Conservation (phyloP, 1,140 invertebrate genomes). For the Listronotus bonariensis region DNA sequence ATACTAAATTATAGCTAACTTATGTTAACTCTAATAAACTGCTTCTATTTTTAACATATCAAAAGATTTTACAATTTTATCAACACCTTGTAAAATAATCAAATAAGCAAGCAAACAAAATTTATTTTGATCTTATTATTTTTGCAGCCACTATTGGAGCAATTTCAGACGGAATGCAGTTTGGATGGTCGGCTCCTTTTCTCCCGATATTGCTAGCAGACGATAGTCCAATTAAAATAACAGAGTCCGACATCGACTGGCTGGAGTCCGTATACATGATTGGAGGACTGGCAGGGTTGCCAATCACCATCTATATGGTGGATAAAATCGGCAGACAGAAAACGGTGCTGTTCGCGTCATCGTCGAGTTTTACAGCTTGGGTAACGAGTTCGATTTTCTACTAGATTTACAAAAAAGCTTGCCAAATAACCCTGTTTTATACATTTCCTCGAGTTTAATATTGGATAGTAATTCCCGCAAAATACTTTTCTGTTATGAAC, state of each 20-base stretch:
- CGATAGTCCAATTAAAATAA: conserved; percentile 15
- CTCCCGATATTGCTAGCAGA: conserved; percentile 39
- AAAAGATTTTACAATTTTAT: background rate
- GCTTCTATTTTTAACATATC: too few relatives aligned
- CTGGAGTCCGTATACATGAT: conserved; percentile 12
- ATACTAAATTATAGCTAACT: too few relatives aligned
- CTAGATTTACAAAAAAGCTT: too few relatives aligned
- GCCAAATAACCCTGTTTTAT: too few relatives aligned
- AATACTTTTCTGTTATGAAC: too few relatives aligned
- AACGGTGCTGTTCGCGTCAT: conserved; percentile 61
- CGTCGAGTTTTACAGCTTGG: conserved; percentile 67
- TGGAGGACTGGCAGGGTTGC: conserved; percentile 54
- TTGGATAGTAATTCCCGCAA: too few relatives aligned
- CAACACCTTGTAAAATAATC: too few relatives aligned
- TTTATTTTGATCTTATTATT: background rate
- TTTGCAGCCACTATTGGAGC: conserved; percentile 28
- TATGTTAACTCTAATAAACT: too few relatives aligned
- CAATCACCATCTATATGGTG: conserved; percentile 59
- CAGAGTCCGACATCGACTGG: conserved; percentile 10
- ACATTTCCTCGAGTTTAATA: too few relatives aligned
- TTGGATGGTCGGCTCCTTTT: conserved; percentile 66
- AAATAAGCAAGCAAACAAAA: too few relatives aligned
- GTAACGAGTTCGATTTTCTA: conserved; percentile 12
- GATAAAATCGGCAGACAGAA: conserved; percentile 67
- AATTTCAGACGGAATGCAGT: conserved; percentile 37